A percentile compares a stretch with the other conserved stretches of the same genome.
phyloP scores from a whole-genome alignment of 1,140 invertebrate genomes.

The Araneus ventricosus region DNA sequence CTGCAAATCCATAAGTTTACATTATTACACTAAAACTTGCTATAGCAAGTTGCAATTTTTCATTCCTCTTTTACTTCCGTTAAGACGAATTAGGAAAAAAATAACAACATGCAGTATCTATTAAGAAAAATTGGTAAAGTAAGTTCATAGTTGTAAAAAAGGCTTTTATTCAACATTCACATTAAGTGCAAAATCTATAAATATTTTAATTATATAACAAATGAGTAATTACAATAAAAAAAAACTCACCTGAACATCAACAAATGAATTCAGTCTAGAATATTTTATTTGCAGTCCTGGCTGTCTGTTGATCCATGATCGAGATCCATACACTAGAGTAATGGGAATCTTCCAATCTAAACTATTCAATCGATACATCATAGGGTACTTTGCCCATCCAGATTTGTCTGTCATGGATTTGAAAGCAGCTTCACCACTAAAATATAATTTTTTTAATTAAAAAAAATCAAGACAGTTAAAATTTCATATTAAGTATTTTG shows the following conservation, averaged over 20 bases:
- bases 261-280: constrained; percentile 66
- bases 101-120: too few species aligned
- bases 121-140: too few species aligned
- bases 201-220: too few species aligned
- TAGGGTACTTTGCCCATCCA: constrained; percentile 97
- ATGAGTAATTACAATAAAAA: too few species aligned
- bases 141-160: too few species aligned
- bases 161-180: too few species aligned
- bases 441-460: constrained; percentile 69
- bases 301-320: constrained; percentile 95
- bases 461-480: not conserved
- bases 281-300: constrained; percentile 89
- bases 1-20: too few species aligned
- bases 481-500: not conserved
- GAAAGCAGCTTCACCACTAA: constrained; percentile 95
- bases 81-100: too few species aligned
- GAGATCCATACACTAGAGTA: constrained; percentile 93
- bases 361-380: constrained; percentile 89
- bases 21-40: too few species aligned
- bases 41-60: too few species aligned
- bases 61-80: too few species aligned
- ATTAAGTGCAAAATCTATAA: too few species aligned
- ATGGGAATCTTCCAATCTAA: constrained; percentile 88
- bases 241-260: constrained; percentile 67
- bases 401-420: constrained; percentile 92